Base-by-base conservation (phyloP, 2,888 invertebrate species). In the Papilio gigon region DNA sequence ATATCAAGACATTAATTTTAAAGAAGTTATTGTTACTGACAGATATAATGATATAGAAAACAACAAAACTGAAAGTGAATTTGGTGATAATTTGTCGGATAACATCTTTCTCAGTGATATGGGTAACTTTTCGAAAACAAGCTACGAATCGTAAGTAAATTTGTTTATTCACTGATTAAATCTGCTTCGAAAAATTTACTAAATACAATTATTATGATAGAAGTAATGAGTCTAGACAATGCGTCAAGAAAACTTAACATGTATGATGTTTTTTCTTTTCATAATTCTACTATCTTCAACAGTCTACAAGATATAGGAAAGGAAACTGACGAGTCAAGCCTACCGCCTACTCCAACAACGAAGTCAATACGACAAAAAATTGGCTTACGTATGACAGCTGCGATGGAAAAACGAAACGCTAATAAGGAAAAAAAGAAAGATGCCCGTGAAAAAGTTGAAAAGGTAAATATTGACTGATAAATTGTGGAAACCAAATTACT, bases 131-230 rank as follows among this genome's bases (percentile, higher is more conserved):
- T 76, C 79, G 12, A 80, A 74, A 70, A 75, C 78, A 9, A 89
- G 89, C 70, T 71, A 85, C 20, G 90, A 90, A 80, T 90, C 89
- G 90, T 90, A 80, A 87, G 90, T 90, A 71, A n/a, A 27, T 30
- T 40, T 56, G 44, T 25, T 22, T n/a, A 11, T 60, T 53, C 20
- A 6, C 17, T 17, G 4, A 42, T 40, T 67, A n/a, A 4, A n/a
- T 35, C 11, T 35, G 33, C 6, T 11, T n/a, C n/a, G n/a, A n/a
- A n/a, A n/a, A n/a, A n/a, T n/a, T n/a, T n/a, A n/a, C n/a, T n/a
- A n/a, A n/a, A n/a, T n/a, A n/a, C n/a, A n/a, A n/a, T n/a, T n/a
- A n/a, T n/a, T n/a, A n/a, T n/a, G n/a, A n/a, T n/a, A n/a, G n/a
- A n/a, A n/a, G n/a, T n/a, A n/a, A n/a, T n/a, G n/a, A n/a, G n/a